Conservation (phyloP, 2,888 invertebrate species). For the Corbicula japonica region DNA sequence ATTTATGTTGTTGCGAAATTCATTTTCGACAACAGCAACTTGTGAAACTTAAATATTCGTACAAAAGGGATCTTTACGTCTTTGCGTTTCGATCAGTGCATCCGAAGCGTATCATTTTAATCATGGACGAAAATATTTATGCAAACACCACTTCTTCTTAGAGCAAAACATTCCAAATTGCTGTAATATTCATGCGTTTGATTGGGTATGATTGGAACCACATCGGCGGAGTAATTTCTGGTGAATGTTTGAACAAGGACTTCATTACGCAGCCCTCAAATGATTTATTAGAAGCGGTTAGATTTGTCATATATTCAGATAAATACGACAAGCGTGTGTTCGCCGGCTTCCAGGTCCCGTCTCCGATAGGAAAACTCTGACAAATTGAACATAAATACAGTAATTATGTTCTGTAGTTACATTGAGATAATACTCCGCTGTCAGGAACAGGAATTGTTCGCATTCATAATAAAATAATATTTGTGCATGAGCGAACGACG, state of each 20-base stretch:
- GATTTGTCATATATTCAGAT: constrained; percentile 55
- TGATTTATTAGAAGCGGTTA: constrained; percentile 34
- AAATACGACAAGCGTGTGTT: constrained; percentile 38
- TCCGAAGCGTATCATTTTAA: no score
- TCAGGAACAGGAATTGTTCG: constrained; percentile 20
- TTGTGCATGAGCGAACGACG: constrained; percentile 30
- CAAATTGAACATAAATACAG: constrained; percentile 52
- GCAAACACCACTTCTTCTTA: no score
- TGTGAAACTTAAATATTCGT: no score
- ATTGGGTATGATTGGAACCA: no score
- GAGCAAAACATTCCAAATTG: no score
- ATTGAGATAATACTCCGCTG: constrained; percentile 38
- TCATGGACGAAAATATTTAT: no score
- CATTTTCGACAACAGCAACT: no score
- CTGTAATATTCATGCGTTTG: no score
- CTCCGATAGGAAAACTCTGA: constrained; percentile 32
- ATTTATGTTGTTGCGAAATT: no score
- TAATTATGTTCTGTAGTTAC: constrained; percentile 50
- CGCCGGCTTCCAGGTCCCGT: constrained; percentile 17
- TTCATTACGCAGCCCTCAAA: constrained; percentile 11
- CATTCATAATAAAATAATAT: constrained; percentile 49
- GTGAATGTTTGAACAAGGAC: constrained; percentile 9
- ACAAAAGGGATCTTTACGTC: no score
- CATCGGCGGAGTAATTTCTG: constrained; percentile 9
- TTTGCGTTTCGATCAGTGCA: no score